Conservation (phyloP, 1,140 invertebrate genomes). For the Heliconius himera region DNA sequence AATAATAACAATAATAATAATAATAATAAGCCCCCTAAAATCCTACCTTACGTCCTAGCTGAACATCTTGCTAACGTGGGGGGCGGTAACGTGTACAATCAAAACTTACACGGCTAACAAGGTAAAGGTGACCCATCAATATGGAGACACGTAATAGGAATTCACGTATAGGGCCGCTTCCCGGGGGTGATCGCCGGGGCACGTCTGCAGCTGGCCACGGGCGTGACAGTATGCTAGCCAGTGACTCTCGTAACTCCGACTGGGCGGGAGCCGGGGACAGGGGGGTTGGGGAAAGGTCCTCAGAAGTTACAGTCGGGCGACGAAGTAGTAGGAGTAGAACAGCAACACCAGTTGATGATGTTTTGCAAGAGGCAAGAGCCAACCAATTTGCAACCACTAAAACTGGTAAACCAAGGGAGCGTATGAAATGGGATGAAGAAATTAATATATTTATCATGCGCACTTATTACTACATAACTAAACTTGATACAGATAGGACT, state of each 20-base stretch:
- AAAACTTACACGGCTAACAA: conserved; percentile 29
- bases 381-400: conserved; percentile 41
- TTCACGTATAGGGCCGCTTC: conserved; percentile 26
- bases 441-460: conserved; percentile 41
- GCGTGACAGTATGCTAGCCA: background rate
- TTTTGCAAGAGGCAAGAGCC: conserved; percentile 37
- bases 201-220: background rate
- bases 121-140: conserved; percentile 26
- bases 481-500: conserved; percentile 29
- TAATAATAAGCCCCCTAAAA: too few species aligned
- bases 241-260: background rate
- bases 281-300: too few species aligned
- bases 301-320: background rate
- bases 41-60: too few species aligned
- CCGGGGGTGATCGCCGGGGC: conserved; percentile 24
- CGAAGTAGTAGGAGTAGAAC: background rate
- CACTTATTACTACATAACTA: conserved; percentile 34
- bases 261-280: background rate
- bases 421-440: conserved; percentile 38
- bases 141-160: conserved; percentile 27
- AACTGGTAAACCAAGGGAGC: conserved; percentile 40
- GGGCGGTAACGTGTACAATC: too few species aligned
- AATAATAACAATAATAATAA: too few species aligned
- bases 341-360: conserved; percentile 28
- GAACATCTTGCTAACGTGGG: too few species aligned